Conservation (phyloP, 2,797 vertebrate genomes). For the Aphelocoma californica region DNA sequence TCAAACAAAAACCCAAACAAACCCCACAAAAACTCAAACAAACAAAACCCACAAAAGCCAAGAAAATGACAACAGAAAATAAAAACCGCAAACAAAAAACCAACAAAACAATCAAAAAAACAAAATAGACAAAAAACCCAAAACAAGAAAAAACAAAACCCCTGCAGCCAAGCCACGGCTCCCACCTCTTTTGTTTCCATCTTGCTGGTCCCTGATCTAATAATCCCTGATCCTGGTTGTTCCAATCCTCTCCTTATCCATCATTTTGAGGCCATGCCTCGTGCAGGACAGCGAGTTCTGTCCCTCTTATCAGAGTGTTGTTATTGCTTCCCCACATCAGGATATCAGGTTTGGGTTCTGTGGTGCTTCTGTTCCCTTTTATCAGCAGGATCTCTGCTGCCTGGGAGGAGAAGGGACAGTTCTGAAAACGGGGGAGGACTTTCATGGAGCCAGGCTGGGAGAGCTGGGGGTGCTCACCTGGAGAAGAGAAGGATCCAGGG, state of each 20-base stretch:
- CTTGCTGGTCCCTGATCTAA: not conserved
- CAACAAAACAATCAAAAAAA: not conserved
- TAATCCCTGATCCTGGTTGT: not conserved
- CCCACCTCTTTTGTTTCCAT: not conserved
- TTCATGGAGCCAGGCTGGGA: not conserved
- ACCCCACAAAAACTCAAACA: not conserved
- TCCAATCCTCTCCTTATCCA: not conserved
- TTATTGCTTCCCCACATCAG: not conserved
- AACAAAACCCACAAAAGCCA: not conserved
- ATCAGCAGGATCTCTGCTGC: not conserved
- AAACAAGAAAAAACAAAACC: too few relatives aligned
- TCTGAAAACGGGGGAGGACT: not conserved
- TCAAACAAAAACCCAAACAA: not conserved
- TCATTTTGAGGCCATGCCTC: not conserved
- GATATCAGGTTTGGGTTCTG: too few relatives aligned
- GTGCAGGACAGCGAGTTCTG: not conserved
- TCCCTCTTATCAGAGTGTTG: not conserved
- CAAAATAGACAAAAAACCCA: accelerated
- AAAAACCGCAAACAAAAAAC: not conserved
- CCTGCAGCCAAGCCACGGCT: not conserved
- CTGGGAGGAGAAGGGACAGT: not conserved
- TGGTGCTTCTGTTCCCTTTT: not conserved
- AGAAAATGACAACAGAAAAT: not conserved
- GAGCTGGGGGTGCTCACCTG: not conserved
- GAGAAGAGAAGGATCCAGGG: not conserved